A percentile compares a stretch with the other conserved stretches of the same genome.
phyloP scores from a whole-genome alignment of 2,888 invertebrate species.

The Philaethria dido region DNA sequence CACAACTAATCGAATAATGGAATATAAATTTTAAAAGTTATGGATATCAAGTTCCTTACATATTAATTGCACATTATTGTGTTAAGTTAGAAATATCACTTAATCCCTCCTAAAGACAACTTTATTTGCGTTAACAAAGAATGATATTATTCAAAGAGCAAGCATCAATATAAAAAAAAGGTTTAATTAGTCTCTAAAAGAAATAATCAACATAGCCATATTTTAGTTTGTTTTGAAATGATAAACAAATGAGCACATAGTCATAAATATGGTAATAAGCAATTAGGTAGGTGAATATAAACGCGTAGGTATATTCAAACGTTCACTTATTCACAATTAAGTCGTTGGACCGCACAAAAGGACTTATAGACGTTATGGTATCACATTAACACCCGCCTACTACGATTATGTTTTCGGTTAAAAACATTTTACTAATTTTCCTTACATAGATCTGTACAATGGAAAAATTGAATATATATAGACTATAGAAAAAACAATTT shows the following conservation, averaged over 20 bases:
- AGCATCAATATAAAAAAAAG: background rate
- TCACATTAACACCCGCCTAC: slow-evolving; percentile 42
- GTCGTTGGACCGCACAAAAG: slow-evolving; percentile 37
- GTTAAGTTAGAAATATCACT: too few species aligned
- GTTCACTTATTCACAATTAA: slow-evolving; percentile 33
- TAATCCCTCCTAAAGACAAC: too few species aligned
- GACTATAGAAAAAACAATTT: too few species aligned
- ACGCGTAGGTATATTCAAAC: slow-evolving; percentile 37
- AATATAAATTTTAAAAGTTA: too few species aligned
- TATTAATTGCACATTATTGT: too few species aligned
- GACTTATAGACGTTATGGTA: slow-evolving; percentile 28
- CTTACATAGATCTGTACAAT: slow-evolving; percentile 22
- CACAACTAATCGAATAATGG: too few species aligned
- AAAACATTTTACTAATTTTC: slow-evolving; percentile 34
- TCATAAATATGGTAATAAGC: slow-evolving; percentile 40
- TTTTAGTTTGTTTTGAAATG: slow-evolving; percentile 14
- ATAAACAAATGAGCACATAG: slow-evolving; percentile 26
- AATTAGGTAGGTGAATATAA: slow-evolving; percentile 41
- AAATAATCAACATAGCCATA: slow-evolving; percentile 1
- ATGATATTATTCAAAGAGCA: too few species aligned
- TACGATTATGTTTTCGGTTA: slow-evolving; percentile 19
- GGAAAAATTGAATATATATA: background rate
- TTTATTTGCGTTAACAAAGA: too few species aligned
- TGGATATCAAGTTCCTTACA: too few species aligned
- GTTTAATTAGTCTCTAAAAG: background rate